These are phyloP conservation scores for Thomomys bottae DNA, from an alignment of 2,113 vertebrate species.

Conservation along the genomic window DNA sequence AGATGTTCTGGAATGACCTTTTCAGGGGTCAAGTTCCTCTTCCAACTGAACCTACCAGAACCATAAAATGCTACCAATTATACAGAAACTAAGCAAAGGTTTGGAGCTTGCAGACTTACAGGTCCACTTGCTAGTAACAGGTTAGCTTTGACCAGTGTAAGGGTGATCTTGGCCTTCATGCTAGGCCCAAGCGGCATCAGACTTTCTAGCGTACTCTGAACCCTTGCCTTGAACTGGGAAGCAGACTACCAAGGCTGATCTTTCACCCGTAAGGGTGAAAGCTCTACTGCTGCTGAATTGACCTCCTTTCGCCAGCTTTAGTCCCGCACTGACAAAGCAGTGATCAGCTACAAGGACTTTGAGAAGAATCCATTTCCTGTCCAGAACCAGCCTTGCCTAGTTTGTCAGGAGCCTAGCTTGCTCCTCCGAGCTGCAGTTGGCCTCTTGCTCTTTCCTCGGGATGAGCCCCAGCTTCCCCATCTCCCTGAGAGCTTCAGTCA, in stretches of 20 bases:
- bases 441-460: background rate
- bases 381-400: background rate
- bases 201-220: background rate
- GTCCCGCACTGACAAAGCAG: background rate
- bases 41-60: background rate
- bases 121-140: background rate
- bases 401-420: background rate
- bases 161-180: background rate
- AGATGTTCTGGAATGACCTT: background rate
- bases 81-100: background rate
- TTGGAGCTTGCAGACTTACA: background rate
- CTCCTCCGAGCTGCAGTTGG: background rate
- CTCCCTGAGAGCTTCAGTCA: background rate
- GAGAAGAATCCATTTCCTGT: background rate
- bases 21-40: background rate
- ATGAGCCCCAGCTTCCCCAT: background rate
- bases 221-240: background rate
- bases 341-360: background rate
- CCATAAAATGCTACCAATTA: background rate
- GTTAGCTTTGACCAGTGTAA: background rate
- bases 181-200: background rate
- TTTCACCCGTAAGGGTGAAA: background rate
- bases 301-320: background rate
- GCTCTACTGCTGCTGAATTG: background rate
- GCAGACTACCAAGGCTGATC: background rate